Percentiles rank a stretch among this genome's conserved stretches.
phyloP scores from a whole-genome alignment of 2,888 invertebrate genomes.

The Yponomeuta evonymella region DNA sequence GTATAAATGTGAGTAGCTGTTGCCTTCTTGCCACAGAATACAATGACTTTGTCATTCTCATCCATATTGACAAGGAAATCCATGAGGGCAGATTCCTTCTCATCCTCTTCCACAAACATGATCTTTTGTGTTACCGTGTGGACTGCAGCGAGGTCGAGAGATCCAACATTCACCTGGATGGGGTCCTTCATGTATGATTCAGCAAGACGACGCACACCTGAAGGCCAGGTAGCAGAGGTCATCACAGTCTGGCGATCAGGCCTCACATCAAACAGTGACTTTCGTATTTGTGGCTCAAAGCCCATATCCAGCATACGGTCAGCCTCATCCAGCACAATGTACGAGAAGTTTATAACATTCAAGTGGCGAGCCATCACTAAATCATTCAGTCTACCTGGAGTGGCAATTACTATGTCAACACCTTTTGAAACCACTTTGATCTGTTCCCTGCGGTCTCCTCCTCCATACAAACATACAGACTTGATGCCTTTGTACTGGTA shows the following conservation, averaged over 20 bases:
- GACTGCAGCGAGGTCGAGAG: constrained; percentile 90
- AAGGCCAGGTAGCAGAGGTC: constrained; percentile 98
- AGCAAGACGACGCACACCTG: constrained; percentile 89
- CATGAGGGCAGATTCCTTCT: constrained; percentile 80
- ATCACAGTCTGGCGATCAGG: constrained; percentile 96
- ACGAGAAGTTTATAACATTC: constrained; percentile 87
- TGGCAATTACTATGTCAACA: constrained; percentile 96
- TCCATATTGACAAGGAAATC: constrained; percentile 83
- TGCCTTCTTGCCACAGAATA: constrained; percentile 92
- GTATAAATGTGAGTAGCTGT: constrained; percentile 89
- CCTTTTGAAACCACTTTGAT: constrained; percentile 83
- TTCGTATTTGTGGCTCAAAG: constrained; percentile 91
- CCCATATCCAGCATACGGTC: constrained; percentile 93
- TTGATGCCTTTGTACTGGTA: constrained; percentile 92
- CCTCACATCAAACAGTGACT: constrained; percentile 85
- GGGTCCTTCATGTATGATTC: constrained; percentile 92
- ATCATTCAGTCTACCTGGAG: constrained; percentile 95
- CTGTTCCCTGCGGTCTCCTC: constrained; percentile 88
- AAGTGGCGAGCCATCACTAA: constrained; percentile 83
- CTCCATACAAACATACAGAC: constrained; percentile 94
- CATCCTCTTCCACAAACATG: constrained; percentile 81
- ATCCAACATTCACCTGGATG: constrained; percentile 92
- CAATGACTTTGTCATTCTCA: constrained; percentile 87
- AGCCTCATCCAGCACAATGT: constrained; percentile 94
- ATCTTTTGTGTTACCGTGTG: constrained; percentile 91